phyloP scores from a whole-genome alignment of 2,888 invertebrate genomes.

The Aproaerema taeniolella region DNA sequence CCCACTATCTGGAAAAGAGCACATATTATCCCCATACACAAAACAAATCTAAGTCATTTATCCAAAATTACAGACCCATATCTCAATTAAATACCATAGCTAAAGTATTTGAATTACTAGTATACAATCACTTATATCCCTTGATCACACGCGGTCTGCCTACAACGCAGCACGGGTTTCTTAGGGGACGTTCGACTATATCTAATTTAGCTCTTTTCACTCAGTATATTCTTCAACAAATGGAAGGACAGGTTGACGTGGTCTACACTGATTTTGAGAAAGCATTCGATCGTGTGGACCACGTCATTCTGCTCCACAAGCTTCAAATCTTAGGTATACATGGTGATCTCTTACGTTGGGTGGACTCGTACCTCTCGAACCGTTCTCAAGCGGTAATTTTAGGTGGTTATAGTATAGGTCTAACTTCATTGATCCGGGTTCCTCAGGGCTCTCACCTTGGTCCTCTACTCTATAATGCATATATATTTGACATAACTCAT shows the following conservation, averaged over 20 bases:
- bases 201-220: neutral
- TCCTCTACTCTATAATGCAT: neutral
- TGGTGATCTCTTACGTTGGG: neutral
- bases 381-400: slow-evolving; percentile 1
- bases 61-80: neutral
- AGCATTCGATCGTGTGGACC: neutral
- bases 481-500: neutral
- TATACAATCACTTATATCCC: neutral
- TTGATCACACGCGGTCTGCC: neutral
- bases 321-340: neutral
- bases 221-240: neutral
- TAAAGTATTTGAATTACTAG: neutral
- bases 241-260: slow-evolving; percentile 2
- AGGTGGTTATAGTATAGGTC: neutral
- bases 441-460: neutral
- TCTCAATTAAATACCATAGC: neutral
- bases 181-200: neutral
- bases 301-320: neutral
- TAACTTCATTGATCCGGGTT: neutral
- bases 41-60: neutral
- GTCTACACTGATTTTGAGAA: slow-evolving; percentile 2
- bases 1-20: neutral
- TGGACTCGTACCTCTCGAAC: neutral
- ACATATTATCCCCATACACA: neutral
- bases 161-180: neutral